Conservation (phyloP, 2,113 vertebrate species). For the Podilymbus podiceps region DNA sequence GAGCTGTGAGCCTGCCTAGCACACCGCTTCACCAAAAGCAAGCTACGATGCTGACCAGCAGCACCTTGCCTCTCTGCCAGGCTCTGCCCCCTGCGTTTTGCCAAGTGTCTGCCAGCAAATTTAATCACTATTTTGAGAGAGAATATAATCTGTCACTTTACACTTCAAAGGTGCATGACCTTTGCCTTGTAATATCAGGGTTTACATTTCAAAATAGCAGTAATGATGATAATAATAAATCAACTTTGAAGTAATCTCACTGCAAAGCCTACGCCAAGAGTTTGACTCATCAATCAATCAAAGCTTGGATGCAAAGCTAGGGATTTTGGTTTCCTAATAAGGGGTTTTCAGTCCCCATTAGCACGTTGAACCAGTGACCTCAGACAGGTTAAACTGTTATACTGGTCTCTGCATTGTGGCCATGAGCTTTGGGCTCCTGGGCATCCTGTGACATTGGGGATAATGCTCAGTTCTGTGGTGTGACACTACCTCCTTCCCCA, state of each 20-base stretch:
- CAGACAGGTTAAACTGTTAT: neutral
- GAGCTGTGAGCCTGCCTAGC: neutral
- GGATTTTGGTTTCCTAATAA: neutral
- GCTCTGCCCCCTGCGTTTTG: neutral
- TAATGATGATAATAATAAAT: constrained; percentile 16
- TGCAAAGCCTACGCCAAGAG: constrained; percentile 20
- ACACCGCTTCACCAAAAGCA: neutral
- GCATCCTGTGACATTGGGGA: neutral
- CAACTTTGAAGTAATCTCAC: constrained; percentile 22
- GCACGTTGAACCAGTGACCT: neutral
- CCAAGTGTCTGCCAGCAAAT: neutral
- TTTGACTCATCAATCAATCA: constrained; percentile 58
- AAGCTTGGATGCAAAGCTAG: constrained; percentile 15
- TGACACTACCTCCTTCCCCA: neutral
- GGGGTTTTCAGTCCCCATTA: neutral
- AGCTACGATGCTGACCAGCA: neutral
- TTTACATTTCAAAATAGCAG: constrained; percentile 22
- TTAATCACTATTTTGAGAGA: neutral
- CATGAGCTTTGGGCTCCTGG: neutral
- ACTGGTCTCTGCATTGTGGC: neutral
- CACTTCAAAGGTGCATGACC: neutral
- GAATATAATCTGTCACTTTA: neutral
- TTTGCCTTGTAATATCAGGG: neutral
- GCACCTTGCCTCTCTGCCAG: neutral
- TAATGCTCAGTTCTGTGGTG: neutral